Conservation (phyloP, 2,113 vertebrate genomes). For the Rhea americana region DNA sequence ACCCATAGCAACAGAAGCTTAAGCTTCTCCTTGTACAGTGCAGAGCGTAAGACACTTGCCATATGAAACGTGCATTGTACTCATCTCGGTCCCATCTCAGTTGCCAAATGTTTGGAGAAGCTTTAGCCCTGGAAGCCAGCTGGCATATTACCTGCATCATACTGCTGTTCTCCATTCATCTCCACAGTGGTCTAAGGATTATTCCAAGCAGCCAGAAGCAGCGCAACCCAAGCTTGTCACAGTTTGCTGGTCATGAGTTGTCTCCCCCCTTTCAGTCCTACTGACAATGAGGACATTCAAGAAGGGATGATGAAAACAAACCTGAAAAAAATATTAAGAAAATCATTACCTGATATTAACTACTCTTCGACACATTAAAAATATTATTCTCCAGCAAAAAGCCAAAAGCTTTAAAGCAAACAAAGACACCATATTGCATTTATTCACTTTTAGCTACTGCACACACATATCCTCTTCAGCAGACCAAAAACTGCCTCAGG, state of each 20-base stretch:
- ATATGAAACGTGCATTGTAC: neutral
- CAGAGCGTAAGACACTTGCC: neutral
- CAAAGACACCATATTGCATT: neutral
- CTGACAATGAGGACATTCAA: conserved; percentile 34
- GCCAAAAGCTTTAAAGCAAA: neutral
- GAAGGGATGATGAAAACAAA: conserved; percentile 37
- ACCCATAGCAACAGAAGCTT: neutral
- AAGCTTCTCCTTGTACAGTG: neutral
- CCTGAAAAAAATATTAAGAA: neutral
- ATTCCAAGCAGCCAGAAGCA: conserved; percentile 37
- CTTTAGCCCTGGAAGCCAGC: neutral
- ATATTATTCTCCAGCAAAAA: neutral
- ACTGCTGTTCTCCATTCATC: conserved; percentile 82
- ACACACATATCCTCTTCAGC: neutral
- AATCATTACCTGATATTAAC: neutral
- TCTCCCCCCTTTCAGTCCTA: conserved; percentile 8
- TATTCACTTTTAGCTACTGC: neutral
- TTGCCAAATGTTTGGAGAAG: neutral
- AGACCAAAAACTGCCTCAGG: neutral
- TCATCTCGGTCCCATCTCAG: neutral
- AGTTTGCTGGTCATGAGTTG: conserved; percentile 39
- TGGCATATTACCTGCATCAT: conserved; percentile 74
- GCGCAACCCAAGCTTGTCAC: conserved; percentile 18
- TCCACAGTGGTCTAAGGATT: conserved; percentile 68
- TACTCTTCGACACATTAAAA: neutral